Evolutionary conservation across 1,140 invertebrate species (phyloP).

Genomic region (Trachelipus rathkii): DNA sequence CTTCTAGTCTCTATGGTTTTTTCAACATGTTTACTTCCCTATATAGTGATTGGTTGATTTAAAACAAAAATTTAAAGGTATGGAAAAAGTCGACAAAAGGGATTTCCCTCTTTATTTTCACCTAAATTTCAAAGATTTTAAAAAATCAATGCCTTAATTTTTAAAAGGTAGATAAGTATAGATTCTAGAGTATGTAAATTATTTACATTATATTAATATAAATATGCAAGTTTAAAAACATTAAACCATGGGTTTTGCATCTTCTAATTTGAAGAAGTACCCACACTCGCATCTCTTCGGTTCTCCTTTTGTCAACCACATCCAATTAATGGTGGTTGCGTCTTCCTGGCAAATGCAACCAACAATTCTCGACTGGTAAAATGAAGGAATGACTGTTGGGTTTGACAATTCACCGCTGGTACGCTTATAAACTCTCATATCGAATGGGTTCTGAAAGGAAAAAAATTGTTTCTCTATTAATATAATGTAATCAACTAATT

Average conservation of each 20-base stretch:
- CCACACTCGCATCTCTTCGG: conserved; percentile 91
- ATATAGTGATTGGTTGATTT: no score
- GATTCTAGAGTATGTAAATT: no score
- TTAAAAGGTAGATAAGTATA: no score
- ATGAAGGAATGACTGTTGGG: conserved; percentile 85
- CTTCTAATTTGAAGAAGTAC: conserved; percentile 89
- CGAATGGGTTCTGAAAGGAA: conserved; percentile 72
- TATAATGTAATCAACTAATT: not conserved
- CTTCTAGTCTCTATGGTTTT: no score
- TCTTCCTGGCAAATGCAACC: conserved; percentile 97
- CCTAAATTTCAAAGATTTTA: no score
- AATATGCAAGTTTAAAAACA: not conserved
- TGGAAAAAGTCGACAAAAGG: no score
- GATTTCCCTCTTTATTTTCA: no score
- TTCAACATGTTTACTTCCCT: no score
- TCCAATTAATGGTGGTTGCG: conserved; percentile 78
- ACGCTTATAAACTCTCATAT: conserved; percentile 73
- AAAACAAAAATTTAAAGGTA: no score
- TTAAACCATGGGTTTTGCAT: conserved; percentile 52
- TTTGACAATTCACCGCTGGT: conserved; percentile 70
- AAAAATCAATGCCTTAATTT: no score
- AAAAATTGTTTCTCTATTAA: conserved; percentile 18
- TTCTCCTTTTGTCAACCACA: conserved; percentile 84
- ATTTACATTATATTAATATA: no score
- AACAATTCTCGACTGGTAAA: conserved; percentile 79